Evolutionary conservation across 2,797 vertebrate genomes (phyloP), one percentile per base, ranked within the genome.

Genomic region (Austrolebias charrua): DNA sequence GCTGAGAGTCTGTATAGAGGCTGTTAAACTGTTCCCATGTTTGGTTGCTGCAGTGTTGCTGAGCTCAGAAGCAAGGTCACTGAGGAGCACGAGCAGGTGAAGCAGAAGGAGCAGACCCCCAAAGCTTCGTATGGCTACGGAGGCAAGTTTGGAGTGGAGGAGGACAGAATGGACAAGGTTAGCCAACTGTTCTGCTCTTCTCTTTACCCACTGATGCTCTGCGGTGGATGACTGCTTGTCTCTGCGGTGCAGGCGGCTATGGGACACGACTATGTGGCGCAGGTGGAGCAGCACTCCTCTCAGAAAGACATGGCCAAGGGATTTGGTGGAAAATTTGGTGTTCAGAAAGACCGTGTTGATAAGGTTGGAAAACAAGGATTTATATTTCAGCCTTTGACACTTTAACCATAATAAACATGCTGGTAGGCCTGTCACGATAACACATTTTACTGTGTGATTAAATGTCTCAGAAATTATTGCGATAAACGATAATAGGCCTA

Each of bases 141-240:
- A 51, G 96, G 98, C 10, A 95, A 93, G 80, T 99, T 98, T 64
- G 97, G 98, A 3, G 96, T 96, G 40, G 95, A 99, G 88, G 92
- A 49, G 42, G 98, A 99, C 81, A 88, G 96, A 33, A 98, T 99
- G 97, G 98, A 99, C 84, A 97, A 96, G 95, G 98, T 98, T 15
- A 20, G 46, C 4, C 1, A 24, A 24, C 24, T 24, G 24, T 24
- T 24, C n/a, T 2, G 44, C 2, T 3, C 18, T 19, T 46, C 44
- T 16, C 14, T 35, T 13, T 24, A 7, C 6, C 35, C 50, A 33
- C 15, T 7, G 8, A 31, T 49, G 7, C 20, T 42, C 13, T n/a
- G 35, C 35, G 1, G 35, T 11, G 35, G 10, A 38, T 38, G 35
- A 40, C 18, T 31, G 0, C 28, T 15, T 5, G 15, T 43, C 48